phyloP scores from a whole-genome alignment of 2,797 vertebrate species.

The Rachycentron canadum region DNA sequence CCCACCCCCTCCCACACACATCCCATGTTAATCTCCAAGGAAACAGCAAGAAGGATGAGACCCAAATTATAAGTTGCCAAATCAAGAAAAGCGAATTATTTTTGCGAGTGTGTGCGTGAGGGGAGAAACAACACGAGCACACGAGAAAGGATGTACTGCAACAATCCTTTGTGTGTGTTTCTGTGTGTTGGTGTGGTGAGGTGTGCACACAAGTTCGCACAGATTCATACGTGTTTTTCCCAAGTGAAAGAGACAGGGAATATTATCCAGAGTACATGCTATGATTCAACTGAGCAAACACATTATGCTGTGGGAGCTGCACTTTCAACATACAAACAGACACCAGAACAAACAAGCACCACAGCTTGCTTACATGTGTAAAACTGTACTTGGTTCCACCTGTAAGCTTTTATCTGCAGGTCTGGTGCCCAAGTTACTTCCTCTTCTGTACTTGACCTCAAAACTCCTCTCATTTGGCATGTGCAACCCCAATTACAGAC shows the following conservation, averaged over 20 bases:
- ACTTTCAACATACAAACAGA: constrained; percentile 81
- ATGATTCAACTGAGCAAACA: constrained; percentile 77
- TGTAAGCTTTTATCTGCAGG: constrained; percentile 84
- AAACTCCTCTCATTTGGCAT: constrained; percentile 81
- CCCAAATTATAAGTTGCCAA: constrained; percentile 22
- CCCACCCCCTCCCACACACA: constrained; percentile 51
- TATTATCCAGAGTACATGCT: constrained; percentile 70
- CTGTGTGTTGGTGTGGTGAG: constrained; percentile 23
- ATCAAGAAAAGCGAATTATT: constrained; percentile 6
- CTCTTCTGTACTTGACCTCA: constrained; percentile 83
- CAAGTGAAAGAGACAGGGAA: constrained; percentile 68
- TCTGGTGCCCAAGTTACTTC: constrained; percentile 77
- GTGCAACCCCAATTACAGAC: constrained; percentile 77
- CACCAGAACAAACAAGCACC: constrained; percentile 79
- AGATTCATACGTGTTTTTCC: constrained; percentile 60
- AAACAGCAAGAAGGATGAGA: constrained; percentile 44
- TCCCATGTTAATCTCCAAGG: constrained; percentile 42
- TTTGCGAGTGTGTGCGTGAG: background rate
- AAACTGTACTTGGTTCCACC: constrained; percentile 76
- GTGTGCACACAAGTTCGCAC: constrained; percentile 46
- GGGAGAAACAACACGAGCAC: constrained; percentile 8
- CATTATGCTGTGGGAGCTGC: constrained; percentile 75
- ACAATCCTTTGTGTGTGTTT: background rate
- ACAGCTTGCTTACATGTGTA: constrained; percentile 81
- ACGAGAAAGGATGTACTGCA: constrained; percentile 3